Percentiles rank a stretch among this genome's conserved stretches.
phyloP scores from a whole-genome alignment of 2,113 vertebrate genomes.

The Sisor rabdophorus region DNA sequence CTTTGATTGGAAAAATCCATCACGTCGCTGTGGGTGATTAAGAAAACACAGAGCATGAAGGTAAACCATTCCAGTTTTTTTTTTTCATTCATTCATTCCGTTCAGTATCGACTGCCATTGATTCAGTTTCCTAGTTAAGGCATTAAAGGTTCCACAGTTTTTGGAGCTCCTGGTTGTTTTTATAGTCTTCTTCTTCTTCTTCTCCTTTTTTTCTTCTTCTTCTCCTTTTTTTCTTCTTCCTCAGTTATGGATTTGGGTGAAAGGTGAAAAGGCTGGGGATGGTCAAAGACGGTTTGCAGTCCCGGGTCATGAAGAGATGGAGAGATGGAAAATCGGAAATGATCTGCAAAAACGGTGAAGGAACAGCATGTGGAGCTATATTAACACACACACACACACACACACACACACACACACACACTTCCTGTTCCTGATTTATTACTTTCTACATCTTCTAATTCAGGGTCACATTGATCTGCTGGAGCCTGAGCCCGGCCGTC shows the following conservation, averaged over 20 bases:
- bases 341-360: slow-evolving; percentile 51
- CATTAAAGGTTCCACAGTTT: slow-evolving; percentile 10
- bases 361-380: background rate
- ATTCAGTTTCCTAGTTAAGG: background rate
- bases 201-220: slow-evolving; percentile 34
- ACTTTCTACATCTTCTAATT: too few relatives aligned
- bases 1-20: slow-evolving; percentile 56
- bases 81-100: too few relatives aligned
- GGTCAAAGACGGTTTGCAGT: slow-evolving; percentile 46
- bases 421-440: too few relatives aligned
- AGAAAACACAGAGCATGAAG: slow-evolving; percentile 20
- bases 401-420: background rate
- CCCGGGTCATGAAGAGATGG: slow-evolving; percentile 29
- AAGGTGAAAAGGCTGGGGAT: slow-evolving; percentile 7
- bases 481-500: too few relatives aligned
- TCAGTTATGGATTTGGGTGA: slow-evolving; percentile 41
- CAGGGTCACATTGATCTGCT: too few relatives aligned
- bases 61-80: too few relatives aligned
- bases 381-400: background rate
- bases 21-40: slow-evolving; percentile 48
- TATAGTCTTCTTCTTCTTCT: too few relatives aligned
- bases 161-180: slow-evolving; percentile 1
- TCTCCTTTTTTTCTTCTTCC: slow-evolving; percentile 1
- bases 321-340: slow-evolving; percentile 51
- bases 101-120: too few relatives aligned